phyloP scores from a whole-genome alignment of 1,140 invertebrate genomes.

The Drosophila takahashii region DNA sequence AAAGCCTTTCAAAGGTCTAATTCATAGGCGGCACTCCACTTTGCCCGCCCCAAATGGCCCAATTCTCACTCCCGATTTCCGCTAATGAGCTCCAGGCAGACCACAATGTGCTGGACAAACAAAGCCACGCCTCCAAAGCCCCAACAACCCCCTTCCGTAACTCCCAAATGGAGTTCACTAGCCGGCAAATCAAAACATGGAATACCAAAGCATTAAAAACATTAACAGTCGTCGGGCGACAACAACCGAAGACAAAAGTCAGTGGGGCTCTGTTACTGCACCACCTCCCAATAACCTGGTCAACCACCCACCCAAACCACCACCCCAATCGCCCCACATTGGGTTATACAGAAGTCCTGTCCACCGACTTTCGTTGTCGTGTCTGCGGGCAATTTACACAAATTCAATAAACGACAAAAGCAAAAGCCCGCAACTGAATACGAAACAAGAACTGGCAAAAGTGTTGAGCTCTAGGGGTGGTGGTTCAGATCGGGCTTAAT shows the following conservation, averaged over 20 bases:
- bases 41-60: slow-evolving; percentile 7
- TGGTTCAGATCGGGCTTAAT: slow-evolving; percentile 3
- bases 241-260: slow-evolving; percentile 27
- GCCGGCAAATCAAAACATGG: slow-evolving; percentile 56
- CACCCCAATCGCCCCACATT: slow-evolving; percentile 14
- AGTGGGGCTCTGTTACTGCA: slow-evolving; percentile 7
- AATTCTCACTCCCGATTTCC: slow-evolving; percentile 23
- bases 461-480: slow-evolving; percentile 32
- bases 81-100: slow-evolving; percentile 56
- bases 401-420: slow-evolving; percentile 70
- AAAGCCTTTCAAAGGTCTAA: slow-evolving; percentile 27
- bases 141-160: background rate
- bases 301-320: slow-evolving; percentile 1
- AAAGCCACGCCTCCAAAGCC: slow-evolving; percentile 3
- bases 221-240: slow-evolving; percentile 52
- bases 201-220: slow-evolving; percentile 66
- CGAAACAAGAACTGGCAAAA: slow-evolving; percentile 35
- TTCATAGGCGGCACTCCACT: slow-evolving; percentile 8
- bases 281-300: background rate
- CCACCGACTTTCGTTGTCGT: slow-evolving; percentile 51
- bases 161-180: slow-evolving; percentile 37
- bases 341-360: slow-evolving; percentile 20
- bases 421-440: slow-evolving; percentile 24
- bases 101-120: slow-evolving; percentile 23
- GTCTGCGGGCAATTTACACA: slow-evolving; percentile 74